phyloP scores from a whole-genome alignment of 2,888 invertebrate species.

The Stenurella melanura region DNA sequence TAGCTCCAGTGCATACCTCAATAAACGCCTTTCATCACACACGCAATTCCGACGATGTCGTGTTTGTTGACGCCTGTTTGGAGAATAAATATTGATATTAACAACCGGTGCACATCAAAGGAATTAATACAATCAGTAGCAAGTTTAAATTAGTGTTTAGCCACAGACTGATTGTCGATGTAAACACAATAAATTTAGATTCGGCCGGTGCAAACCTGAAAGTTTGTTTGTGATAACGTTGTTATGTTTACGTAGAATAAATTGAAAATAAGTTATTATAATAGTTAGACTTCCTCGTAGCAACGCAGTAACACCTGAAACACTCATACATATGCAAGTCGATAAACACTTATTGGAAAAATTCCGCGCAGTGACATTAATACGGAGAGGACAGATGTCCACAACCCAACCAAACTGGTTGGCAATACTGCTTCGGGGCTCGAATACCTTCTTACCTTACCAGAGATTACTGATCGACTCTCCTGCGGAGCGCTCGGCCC shows the following conservation, averaged over 20 bases:
- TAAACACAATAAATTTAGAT: conserved; percentile 23
- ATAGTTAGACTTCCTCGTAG: conserved; percentile 38
- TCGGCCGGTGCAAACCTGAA: conserved; percentile 13
- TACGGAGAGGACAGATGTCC: conserved; percentile 76
- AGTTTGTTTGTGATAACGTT: conserved; percentile 23
- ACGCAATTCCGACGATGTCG: not conserved
- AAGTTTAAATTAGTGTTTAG: conserved; percentile 9
- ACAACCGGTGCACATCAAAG: conserved; percentile 16
- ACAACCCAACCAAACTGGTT: conserved; percentile 82
- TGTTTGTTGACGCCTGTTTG: conserved; percentile 11
- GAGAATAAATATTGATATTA: conserved; percentile 29
- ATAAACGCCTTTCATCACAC: conserved; percentile 10
- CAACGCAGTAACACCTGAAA: conserved; percentile 56
- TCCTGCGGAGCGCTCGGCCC: conserved; percentile 74
- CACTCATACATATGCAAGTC: conserved; percentile 67
- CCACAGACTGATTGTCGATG: conserved; percentile 14
- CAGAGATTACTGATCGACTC: conserved; percentile 54
- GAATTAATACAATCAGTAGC: conserved; percentile 18
- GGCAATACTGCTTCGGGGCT: conserved; percentile 68
- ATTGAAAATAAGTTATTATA: conserved; percentile 18
- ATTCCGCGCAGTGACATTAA: conserved; percentile 75
- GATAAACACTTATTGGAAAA: conserved; percentile 69
- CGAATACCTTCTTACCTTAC: conserved; percentile 62
- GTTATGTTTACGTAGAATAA: conserved; percentile 14
- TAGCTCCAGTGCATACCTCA: not conserved